Percentiles rank a stretch among this genome's conserved stretches.
These are phyloP conservation scores for Ginglymostoma cirratum DNA, from an alignment of 2,113 vertebrate species.

Conservation along the genomic window DNA sequence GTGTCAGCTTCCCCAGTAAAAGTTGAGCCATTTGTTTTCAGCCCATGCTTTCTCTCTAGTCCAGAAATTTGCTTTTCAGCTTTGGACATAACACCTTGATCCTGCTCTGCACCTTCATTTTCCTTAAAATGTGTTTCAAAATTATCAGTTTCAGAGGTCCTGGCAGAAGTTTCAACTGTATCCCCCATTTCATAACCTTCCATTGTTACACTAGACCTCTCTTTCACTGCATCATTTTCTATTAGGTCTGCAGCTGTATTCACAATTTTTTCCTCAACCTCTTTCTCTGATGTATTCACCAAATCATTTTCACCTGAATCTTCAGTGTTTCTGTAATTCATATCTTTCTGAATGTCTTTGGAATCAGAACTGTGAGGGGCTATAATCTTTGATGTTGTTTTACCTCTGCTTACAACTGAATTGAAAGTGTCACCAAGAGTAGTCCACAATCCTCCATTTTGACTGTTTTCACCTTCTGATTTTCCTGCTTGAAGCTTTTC, in stretches of 20 bases:
- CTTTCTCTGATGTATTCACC: conserved; percentile 39
- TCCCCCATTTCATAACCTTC: not conserved
- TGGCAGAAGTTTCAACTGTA: conserved; percentile 37
- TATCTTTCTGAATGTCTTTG: conserved; percentile 48
- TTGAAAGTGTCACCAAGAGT: conserved; percentile 53
- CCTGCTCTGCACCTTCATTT: not conserved
- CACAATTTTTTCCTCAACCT: conserved; percentile 37
- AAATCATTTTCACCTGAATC: conserved; percentile 38
- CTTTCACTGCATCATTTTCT: conserved; percentile 38
- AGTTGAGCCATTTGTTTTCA: not conserved
- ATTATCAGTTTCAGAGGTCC: not conserved
- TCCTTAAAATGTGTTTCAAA: not conserved
- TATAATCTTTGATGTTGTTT: conserved; percentile 39
- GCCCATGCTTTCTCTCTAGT: not conserved
- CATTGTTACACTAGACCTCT: not conserved
- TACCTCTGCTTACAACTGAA: conserved; percentile 55
- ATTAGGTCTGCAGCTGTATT: not conserved
- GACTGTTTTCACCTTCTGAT: conserved; percentile 40
- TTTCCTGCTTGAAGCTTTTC: not conserved
- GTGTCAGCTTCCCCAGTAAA: conserved; percentile 27
- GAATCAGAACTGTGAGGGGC: conserved; percentile 47
- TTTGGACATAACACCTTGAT: not conserved
- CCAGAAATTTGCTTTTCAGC: not conserved
- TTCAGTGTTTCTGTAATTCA: not conserved
- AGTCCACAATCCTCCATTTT: conserved; percentile 43